These are phyloP conservation scores for Cyclina sinensis DNA, from an alignment of 1,140 invertebrate species.

Conservation along the genomic window DNA sequence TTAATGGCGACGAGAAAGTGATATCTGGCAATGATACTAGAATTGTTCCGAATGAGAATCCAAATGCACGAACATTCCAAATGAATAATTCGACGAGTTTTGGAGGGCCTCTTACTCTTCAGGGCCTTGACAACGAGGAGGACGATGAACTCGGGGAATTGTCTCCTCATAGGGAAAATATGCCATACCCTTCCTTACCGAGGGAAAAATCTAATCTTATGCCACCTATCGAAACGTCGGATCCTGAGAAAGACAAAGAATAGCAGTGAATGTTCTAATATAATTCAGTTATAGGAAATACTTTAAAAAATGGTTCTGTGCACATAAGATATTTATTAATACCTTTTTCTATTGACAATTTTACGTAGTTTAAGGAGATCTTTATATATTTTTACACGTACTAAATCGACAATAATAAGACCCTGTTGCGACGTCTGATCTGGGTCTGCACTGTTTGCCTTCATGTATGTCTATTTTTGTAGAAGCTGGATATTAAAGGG, in stretches of 20 bases:
- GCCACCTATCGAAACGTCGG: slow-evolving; percentile 37
- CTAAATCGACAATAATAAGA: too few relatives aligned
- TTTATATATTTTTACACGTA: too few relatives aligned
- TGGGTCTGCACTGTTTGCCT: too few relatives aligned
- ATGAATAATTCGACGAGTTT: slow-evolving; percentile 10
- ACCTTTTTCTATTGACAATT: too few relatives aligned
- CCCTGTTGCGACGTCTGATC: too few relatives aligned
- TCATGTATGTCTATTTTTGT: too few relatives aligned
- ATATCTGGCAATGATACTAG: slow-evolving; percentile 64
- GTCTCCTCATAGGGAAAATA: slow-evolving; percentile 22
- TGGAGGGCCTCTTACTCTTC: slow-evolving; percentile 1
- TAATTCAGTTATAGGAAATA: too few relatives aligned
- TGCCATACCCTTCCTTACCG: slow-evolving; percentile 44
- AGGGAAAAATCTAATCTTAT: slow-evolving; percentile 62
- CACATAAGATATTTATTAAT: too few relatives aligned
- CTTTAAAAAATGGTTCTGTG: too few relatives aligned
- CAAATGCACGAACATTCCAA: slow-evolving; percentile 18
- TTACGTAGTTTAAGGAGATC: too few relatives aligned
- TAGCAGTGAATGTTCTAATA: too few relatives aligned
- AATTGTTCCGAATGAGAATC: slow-evolving; percentile 58
- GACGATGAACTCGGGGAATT: slow-evolving; percentile 45
- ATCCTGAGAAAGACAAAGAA: slow-evolving; percentile 24
- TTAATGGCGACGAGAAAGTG: slow-evolving; percentile 60
- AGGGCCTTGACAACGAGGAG: slow-evolving; percentile 47
- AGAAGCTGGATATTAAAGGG: too few relatives aligned